Base-by-base conservation (phyloP, 1,140 invertebrate species). In the Rhyzopertha dominica region DNA sequence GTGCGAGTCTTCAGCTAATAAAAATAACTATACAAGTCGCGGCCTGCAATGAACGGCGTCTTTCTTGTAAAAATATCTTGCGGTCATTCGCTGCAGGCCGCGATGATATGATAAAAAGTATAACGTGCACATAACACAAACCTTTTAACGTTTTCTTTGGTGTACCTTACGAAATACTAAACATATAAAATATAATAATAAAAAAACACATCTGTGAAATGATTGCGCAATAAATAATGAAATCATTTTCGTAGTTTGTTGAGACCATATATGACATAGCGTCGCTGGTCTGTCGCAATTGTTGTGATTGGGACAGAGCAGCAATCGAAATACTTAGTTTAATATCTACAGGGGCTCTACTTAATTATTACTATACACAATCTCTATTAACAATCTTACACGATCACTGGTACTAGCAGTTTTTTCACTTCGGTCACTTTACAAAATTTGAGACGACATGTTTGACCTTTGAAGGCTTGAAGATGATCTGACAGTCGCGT, bases 121-220 rank as follows among this genome's bases (percentile, higher is more conserved):
- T 46, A 47, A 40, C 24, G 50, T 55, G 57, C 56, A 51, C 51
- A 50, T 51, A 59, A 59, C 46, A 56, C 54, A 61, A 58, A 56
- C 34, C 43, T 48, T 58, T 56, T 54, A 39, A 59, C 56, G 43
- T 47, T 50, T 55, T 65, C 63, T 65, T 65, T 65, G 63, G 63
- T 65, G 63, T 63, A 30, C 45, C 58, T 62, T 63, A 63, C 41
- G 16, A 49, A 34, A 51, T 40, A 46, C 45, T 56, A 59, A 53
- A 50, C 40, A 63, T 55, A 59, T 58, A 62, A 58, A 62, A 58
- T 59, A 55, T 51, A 54, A 51, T 49, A 39, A 45, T 32, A 43
- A 56, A 53, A 54, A 53, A 60, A 53, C 55, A 55, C 45, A 53
- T 58, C 49, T 56, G 47, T 43, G 38, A 55, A 59, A 51, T 55